Base-by-base conservation (phyloP, 2,113 vertebrate species). In the Planiliza haematocheilus region DNA sequence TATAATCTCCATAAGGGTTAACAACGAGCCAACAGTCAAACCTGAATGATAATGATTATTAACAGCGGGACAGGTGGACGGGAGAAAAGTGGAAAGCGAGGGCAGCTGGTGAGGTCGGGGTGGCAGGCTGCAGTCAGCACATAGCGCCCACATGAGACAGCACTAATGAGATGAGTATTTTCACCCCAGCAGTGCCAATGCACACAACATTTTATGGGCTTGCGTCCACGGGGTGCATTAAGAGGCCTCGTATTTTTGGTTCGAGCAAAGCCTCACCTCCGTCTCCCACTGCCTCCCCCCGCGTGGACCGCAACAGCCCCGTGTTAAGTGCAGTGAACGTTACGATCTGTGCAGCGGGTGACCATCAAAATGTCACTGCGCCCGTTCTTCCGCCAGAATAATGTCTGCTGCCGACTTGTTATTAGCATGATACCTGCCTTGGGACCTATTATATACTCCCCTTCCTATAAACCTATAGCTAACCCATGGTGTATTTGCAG, bases 311-410 rank as follows among this genome's bases (percentile, higher is more conserved):
- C 8, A 60, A 36, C 56, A 36, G 49, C 34, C 59, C 66, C 7
- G 66, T 7, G 66, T 46, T 37, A 16, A 50, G 20, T 59, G 60
- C 70, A 48, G 61, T 10, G n/a, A 75, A 20, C 66, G 49, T 63
- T 52, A 68, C 62, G 51, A 79, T 65, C 39, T 55, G 59, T 45
- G 56, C 78, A 48, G 76, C 50, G 53, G 63, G 78, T 64, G 61
- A 65, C 61, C 74, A 71, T 86, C 74, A 83, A 84, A 86, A 74
- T 83, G 85, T 77, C 85, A 82, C 70, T 2, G 38, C 50, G 60
- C 24, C 56, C 2, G 11, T 63, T 53, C 10, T 50, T 55, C 10
- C 24, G 42, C 18, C 34, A 64, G 70, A 79, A 60, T 70, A 49
- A 82, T 63, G 77, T 36, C 46, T 64, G n/a, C 74, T 49, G 58